Base-by-base conservation (phyloP, 2,888 invertebrate species). In the Pseudeuparius sepicola region DNA sequence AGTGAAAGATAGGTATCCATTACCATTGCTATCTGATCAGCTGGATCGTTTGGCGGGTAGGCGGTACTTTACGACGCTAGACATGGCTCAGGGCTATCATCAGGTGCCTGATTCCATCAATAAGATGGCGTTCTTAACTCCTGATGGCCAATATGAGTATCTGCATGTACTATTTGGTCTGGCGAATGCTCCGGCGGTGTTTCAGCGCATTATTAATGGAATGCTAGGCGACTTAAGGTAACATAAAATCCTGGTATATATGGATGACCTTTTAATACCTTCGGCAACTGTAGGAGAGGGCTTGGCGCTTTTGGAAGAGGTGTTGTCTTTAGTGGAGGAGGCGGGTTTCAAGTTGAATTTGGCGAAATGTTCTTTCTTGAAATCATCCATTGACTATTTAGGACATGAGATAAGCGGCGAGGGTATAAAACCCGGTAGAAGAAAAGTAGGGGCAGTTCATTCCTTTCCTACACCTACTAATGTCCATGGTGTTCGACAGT, bases 51-150 rank as follows among this genome's bases (percentile, higher is more conserved):
- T 24, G 37, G 34, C 18, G 36, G 41, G 20, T 16, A 25, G 7
- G 24, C 40, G 24, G 32, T 48, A 44, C 34, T 59, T 49, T 31
- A 49, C 49, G 7, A 41, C 32, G 1, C 29, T 59, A 2, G 55
- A 59, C 34, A 36, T 55, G 39, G 39, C 41, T 2, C 37, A 39
- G 2, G 59, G 55, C 1, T 52, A 53, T 44, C 46, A 50, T 37
- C 58, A 57, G 25, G 47, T 58, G 9, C 47, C 48, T 1, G 40
- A n/a, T n/a, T n/a, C n/a, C n/a, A n/a, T n/a, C n/a, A n/a, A n/a
- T n/a, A n/a, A n/a, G n/a, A n/a, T n/a, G n/a, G n/a, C n/a, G n/a
- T n/a, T n/a, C n/a, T n/a, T n/a, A n/a, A n/a, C n/a, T n/a, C n/a
- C n/a, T n/a, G n/a, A n/a, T n/a, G n/a, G n/a, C n/a, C n/a, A n/a